Evolutionary conservation across 2,888 invertebrate genomes (phyloP), one percentile per base, ranked within the genome.

Genomic region (Anoplius nigerrimus): DNA sequence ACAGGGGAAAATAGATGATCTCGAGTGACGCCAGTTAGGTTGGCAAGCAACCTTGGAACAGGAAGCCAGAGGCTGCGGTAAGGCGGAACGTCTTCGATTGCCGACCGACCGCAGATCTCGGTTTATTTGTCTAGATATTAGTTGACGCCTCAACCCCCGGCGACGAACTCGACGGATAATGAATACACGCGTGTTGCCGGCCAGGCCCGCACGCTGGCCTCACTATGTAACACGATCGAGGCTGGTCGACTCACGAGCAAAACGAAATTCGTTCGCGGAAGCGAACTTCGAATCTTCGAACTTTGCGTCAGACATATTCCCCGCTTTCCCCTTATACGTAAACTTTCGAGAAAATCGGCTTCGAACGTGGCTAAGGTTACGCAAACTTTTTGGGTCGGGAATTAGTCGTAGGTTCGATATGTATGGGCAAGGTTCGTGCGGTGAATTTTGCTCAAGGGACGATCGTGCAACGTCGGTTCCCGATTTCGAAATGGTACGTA

Each of bases 101-200:
- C 82, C 71, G 51, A 24, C 64, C 70, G 58, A 78, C 80, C 82
- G 55, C 82, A 76, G 73, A 76, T 78, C 78, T 79, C 74, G 74
- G 70, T 79, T 78, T 78, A 78, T 78, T 78, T 76, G 63, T 76
- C 67, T 73, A 76, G 76, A 77, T 80, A 78, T 81, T 82, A 81
- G 74, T 79, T 79, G 72, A 79, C 73, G 72, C 75, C 67, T 16
- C 59, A 46, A 13, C 70, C 67, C n/a, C n/a, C n/a, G n/a, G n/a
- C 73, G 66, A 58, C 61, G 68, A 57, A 58, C 63, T 60, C 65
- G 75, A 75, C 65, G 75, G 72, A 34, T 34, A 34, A 69, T 75
- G 72, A 75, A 75, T 71, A 66, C 58, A 67, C 69, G 65, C 69
- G 75, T 72, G 63, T 56, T 16, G 4, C 53, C 53, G 61, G 51